Percentiles rank a stretch among this genome's conserved stretches.
These are phyloP conservation scores for Hirundichthys speculiger DNA, from an alignment of 2,113 vertebrate species.

Conservation along the genomic window DNA sequence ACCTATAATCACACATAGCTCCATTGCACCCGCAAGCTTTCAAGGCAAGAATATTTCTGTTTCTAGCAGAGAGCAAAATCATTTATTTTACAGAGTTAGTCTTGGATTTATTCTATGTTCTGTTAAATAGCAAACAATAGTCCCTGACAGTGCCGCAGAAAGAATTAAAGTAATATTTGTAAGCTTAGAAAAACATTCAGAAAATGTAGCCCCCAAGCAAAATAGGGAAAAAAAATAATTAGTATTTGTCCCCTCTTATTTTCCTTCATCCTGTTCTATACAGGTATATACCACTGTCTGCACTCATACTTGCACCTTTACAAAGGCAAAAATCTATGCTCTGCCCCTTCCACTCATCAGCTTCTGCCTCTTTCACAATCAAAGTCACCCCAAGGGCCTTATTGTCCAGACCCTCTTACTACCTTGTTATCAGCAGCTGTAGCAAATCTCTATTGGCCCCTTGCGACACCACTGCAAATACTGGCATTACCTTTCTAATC, in stretches of 20 bases:
- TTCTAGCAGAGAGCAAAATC: constrained; percentile 6
- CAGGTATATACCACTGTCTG: constrained; percentile 34
- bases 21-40: constrained; percentile 21
- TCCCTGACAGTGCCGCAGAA: neutral
- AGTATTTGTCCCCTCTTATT: constrained; percentile 22
- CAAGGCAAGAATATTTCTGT: constrained; percentile 24
- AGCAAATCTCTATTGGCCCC: constrained; percentile 42
- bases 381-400: constrained; percentile 64
- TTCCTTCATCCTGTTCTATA: constrained; percentile 33
- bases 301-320: constrained; percentile 26
- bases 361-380: constrained; percentile 52
- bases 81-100: constrained; percentile 26
- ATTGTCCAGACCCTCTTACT: constrained; percentile 62
- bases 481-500: constrained; percentile 67
- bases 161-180: constrained; percentile 18
- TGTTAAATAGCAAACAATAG: constrained; percentile 20
- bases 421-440: constrained; percentile 72
- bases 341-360: constrained; percentile 36
- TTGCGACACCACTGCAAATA: constrained; percentile 66
- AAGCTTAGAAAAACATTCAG: constrained; percentile 8
- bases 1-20: constrained; percentile 39
- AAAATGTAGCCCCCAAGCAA: neutral
- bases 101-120: constrained; percentile 10
- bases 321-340: constrained; percentile 53
- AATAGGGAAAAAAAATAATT: constrained; percentile 19